phyloP scores from a whole-genome alignment of 1,140 invertebrate species.

The Diachasmimorpha longicaudata region DNA sequence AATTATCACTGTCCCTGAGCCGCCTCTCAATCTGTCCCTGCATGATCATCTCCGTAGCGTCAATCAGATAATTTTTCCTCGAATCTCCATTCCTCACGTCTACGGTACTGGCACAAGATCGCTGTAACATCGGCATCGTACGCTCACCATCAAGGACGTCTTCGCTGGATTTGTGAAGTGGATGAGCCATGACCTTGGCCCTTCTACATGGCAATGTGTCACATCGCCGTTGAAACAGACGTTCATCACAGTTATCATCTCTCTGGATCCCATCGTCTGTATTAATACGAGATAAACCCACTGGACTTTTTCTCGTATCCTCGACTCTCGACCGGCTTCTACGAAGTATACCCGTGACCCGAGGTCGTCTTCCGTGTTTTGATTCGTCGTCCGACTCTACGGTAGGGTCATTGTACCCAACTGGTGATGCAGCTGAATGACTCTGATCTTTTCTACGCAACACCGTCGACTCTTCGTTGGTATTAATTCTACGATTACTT shows the following conservation, averaged over 20 bases:
- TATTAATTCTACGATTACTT: constrained; percentile 4
- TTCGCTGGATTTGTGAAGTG: constrained; percentile 51
- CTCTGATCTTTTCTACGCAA: constrained; percentile 27
- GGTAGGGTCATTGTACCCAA: not conserved
- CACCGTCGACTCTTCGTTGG: not conserved
- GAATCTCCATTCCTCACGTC: constrained; percentile 34
- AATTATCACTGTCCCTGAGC: not conserved
- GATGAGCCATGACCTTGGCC: constrained; percentile 31
- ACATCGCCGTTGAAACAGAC: constrained; percentile 34
- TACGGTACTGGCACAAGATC: constrained; percentile 35
- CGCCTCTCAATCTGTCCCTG: constrained; percentile 32
- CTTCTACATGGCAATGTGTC: constrained; percentile 49
- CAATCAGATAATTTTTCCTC: constrained; percentile 36
- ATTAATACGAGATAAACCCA: not conserved
- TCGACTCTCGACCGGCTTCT: constrained; percentile 38
- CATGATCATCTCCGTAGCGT: constrained; percentile 53
- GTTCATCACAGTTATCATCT: not conserved
- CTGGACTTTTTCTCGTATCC: not conserved
- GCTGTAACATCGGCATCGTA: constrained; percentile 16
- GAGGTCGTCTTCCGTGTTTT: constrained; percentile 14
- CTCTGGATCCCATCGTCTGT: not conserved
- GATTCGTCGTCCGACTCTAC: constrained; percentile 14
- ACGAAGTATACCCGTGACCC: constrained; percentile 37
- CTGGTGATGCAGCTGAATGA: not conserved
- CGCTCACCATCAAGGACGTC: constrained; percentile 48